Conservation (phyloP, 2,888 invertebrate genomes). For the Leistus spinibarbis region DNA sequence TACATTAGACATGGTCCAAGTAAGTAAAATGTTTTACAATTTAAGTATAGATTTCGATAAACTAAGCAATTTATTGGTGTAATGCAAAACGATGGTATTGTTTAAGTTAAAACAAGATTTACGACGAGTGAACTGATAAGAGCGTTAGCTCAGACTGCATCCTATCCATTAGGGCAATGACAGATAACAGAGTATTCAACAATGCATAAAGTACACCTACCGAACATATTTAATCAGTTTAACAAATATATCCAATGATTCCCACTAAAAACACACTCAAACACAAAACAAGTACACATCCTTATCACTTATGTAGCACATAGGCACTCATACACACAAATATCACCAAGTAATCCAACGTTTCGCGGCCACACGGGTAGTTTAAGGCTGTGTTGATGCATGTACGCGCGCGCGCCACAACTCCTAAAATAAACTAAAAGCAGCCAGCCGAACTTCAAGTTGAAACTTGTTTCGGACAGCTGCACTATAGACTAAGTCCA, state of each 20-base stretch:
- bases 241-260: background rate
- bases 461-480: constrained; percentile 52
- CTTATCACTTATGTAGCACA: background rate
- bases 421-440: constrained; percentile 43
- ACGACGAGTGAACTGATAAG: background rate
- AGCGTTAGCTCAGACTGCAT: background rate
- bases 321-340: background rate
- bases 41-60: too few species aligned
- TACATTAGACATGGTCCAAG: too few species aligned
- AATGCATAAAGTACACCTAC: background rate
- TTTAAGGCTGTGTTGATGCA: background rate
- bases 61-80: too few species aligned
- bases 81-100: background rate
- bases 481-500: constrained; percentile 46
- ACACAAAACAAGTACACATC: background rate
- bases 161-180: background rate
- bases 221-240: background rate
- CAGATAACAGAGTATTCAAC: background rate
- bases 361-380: constrained; percentile 5
- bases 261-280: background rate
- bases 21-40: too few species aligned
- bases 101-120: background rate
- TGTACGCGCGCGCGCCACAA: constrained; percentile 25
- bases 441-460: constrained; percentile 39
- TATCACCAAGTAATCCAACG: background rate